phyloP scores from a whole-genome alignment of 2,888 invertebrate species.

The Polymixis flavicincta region DNA sequence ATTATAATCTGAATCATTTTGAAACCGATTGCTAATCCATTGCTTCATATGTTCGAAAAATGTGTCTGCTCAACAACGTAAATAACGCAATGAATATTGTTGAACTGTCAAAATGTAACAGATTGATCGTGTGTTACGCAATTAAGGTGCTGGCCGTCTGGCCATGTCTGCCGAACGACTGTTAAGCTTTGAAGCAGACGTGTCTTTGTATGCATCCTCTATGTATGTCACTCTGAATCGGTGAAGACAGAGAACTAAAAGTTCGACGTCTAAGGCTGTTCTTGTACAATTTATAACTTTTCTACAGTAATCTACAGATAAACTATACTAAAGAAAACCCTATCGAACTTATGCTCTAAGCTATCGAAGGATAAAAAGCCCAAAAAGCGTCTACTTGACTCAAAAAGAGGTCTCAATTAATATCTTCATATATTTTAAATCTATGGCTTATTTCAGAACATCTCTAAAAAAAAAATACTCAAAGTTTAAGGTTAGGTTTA shows the following conservation, averaged over 20 bases:
- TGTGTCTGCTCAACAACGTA: too few species aligned
- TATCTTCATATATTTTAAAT: not conserved
- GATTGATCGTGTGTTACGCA: too few species aligned
- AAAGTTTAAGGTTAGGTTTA: slow-evolving; percentile 1
- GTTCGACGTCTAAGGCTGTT: not conserved
- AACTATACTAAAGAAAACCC: not conserved
- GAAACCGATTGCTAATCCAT: too few species aligned
- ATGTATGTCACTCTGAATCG: not conserved
- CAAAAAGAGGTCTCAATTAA: not conserved
- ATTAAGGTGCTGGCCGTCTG: too few species aligned
- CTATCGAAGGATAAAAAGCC: too few species aligned
- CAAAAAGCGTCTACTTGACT: not conserved
- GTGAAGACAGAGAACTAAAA: not conserved
- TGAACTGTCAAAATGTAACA: too few species aligned
- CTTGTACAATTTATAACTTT: not conserved
- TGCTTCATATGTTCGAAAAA: too few species aligned
- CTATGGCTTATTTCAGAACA: not conserved
- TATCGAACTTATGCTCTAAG: too few species aligned
- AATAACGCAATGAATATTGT: too few species aligned
- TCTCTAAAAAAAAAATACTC: not conserved
- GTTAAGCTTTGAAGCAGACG: not conserved
- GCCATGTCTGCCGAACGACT: not conserved
- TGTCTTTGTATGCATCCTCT: too few species aligned
- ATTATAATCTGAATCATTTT: too few species aligned
- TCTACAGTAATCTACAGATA: not conserved